A percentile compares a stretch with the other conserved stretches of the same genome.
These are phyloP conservation scores for Ladona fulva DNA, from an alignment of 1,140 invertebrate genomes.

Conservation along the genomic window DNA sequence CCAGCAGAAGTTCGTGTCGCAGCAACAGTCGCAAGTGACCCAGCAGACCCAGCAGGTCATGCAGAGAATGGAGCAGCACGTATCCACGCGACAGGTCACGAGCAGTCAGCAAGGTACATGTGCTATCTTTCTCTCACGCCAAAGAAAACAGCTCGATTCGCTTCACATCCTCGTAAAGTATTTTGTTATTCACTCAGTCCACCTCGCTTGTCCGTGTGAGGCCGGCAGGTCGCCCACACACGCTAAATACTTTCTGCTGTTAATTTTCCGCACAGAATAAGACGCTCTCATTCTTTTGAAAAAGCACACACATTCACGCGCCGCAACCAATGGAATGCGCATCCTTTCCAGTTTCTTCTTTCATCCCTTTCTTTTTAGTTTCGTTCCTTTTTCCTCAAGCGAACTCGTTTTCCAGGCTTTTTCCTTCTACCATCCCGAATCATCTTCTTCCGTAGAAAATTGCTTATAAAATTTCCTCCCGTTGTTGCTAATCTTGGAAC, in stretches of 20 bases:
- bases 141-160: no score
- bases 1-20: slow-evolving; percentile 32
- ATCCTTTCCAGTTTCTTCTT: neutral
- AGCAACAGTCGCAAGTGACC: slow-evolving; percentile 35
- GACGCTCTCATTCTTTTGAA: neutral
- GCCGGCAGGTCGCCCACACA: neutral
- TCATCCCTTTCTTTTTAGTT: neutral
- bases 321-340: neutral
- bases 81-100: slow-evolving; percentile 60
- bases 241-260: no score
- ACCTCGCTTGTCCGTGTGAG: no score
- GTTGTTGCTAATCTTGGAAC: no score
- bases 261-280: neutral
- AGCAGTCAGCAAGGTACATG: slow-evolving; percentile 47
- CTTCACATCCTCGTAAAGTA: no score
- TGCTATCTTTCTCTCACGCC: no score
- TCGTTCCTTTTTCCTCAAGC: no score
- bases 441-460: no score
- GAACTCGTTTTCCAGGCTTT: no score
- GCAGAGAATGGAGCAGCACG: slow-evolving; percentile 55
- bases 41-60: slow-evolving; percentile 33
- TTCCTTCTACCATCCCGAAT: no score
- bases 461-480: no score
- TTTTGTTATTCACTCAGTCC: no score
- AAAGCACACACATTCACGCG: neutral